A percentile compares a stretch with the other conserved stretches of the same genome.
These are phyloP conservation scores for Panagrolaimus sp. DNA, from an alignment of 1,140 invertebrate genomes.

Conservation along the genomic window DNA sequence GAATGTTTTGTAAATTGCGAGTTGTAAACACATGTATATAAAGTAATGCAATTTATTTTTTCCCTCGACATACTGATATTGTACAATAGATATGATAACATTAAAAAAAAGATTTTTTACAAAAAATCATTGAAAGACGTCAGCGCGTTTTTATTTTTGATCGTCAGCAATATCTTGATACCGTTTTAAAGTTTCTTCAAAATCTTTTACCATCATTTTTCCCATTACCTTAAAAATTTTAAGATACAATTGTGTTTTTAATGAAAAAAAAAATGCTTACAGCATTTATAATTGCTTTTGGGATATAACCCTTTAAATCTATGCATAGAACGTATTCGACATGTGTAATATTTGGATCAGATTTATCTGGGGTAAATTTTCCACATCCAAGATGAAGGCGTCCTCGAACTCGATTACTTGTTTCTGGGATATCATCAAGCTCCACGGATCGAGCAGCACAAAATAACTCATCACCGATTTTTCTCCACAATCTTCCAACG, in stretches of 20 bases:
- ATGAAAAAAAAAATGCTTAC: too few relatives aligned
- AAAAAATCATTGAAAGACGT: too few relatives aligned
- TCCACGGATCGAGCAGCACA: neutral
- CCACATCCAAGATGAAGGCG: constrained; percentile 5
- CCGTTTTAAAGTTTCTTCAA: constrained; percentile 8
- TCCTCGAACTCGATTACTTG: neutral
- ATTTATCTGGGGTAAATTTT: neutral
- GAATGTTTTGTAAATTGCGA: too few relatives aligned
- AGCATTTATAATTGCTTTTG: constrained; percentile 13
- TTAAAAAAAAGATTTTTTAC: too few relatives aligned
- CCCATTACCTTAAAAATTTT: neutral
- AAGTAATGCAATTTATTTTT: too few relatives aligned
- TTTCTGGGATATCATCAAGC: neutral
- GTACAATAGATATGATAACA: too few relatives aligned
- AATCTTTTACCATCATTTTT: constrained; percentile 6
- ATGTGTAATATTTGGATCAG: neutral
- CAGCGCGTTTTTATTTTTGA: too few relatives aligned
- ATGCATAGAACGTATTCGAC: constrained; percentile 10
- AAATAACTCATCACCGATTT: constrained; percentile 3
- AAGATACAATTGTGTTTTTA: too few relatives aligned
- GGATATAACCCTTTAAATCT: constrained; percentile 11
- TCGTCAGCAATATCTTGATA: too few relatives aligned
- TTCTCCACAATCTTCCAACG: constrained; percentile 3
- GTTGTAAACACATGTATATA: too few relatives aligned
- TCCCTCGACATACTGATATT: too few relatives aligned